Base-by-base conservation (phyloP, 2,888 invertebrate species). In the Drosophila histrio region DNA sequence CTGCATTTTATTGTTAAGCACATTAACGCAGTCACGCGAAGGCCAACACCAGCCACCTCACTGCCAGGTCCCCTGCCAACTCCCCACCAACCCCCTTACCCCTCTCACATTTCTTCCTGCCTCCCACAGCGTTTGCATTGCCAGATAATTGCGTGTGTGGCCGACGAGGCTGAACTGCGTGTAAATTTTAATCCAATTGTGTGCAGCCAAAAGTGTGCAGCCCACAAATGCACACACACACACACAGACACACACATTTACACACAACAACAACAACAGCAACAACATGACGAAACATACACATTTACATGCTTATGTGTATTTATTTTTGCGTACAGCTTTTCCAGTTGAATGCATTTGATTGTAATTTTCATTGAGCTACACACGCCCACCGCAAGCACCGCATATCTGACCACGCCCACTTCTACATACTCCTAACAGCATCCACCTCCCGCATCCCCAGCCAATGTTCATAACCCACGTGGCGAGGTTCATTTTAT, bases 151-250 rank as follows among this genome's bases (percentile, higher is more conserved):
- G 82, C 86, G 80, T 78, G 78, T 83, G 83, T 64, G 77, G 68
- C 68, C 72, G 83, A 24, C 63, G 72, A 77, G 60, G 61, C 77
- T 75, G 83, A 73, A 76, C 56, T 76, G 83, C 86, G 81, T 86
- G 88, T 86, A 86, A 86, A 86, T 86, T 86, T 87, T 86, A 86
- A 86, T 86, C 86, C 88, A 86, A 86, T 86, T 86, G 88, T 84
- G 88, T 86, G 88, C 81, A 77, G 85, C 83, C 83, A 69, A 72
- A 79, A 79, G 79, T 70, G 76, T 76, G 65, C 76, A 66, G 46
- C 79, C 66, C 72, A 67, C 77, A 75, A 82, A 67, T 76, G 73
- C 77, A 77, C 38, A 58, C 54, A 59, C 53, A 66, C 54, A 70
- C 17, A 50, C 52, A 41, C 54, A 22, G n/a, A 56, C 49, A 64